These are phyloP conservation scores for Aquatica leii DNA, from an alignment of 2,888 invertebrate species.

Conservation along the genomic window DNA sequence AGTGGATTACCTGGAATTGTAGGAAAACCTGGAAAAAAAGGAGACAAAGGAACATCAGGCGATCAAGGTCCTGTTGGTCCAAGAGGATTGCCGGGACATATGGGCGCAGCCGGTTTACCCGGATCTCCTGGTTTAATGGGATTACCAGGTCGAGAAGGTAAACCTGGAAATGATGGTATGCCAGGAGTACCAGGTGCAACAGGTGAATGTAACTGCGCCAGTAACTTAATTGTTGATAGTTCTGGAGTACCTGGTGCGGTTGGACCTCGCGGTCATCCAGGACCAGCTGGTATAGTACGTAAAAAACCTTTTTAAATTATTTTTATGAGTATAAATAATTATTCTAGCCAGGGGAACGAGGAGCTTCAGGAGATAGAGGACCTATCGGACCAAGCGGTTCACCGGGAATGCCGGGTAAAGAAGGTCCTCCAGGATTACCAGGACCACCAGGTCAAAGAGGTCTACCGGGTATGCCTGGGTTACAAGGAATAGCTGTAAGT, in stretches of 20 bases:
- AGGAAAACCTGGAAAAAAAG: constrained; percentile 59
- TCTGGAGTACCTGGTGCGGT: constrained; percentile 57
- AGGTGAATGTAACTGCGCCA: constrained; percentile 53
- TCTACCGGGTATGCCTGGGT: constrained; percentile 68
- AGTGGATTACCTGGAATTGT: constrained; percentile 57
- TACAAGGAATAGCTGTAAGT: constrained; percentile 66
- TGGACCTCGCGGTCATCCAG: constrained; percentile 66
- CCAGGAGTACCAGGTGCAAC: constrained; percentile 62
- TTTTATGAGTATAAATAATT: no score
- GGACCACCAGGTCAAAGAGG: constrained; percentile 69
- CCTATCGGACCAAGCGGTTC: constrained; percentile 65
- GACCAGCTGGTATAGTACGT: constrained; percentile 63
- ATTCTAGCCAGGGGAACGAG: constrained; percentile 65
- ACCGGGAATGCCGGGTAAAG: constrained; percentile 68
- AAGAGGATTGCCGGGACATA: constrained; percentile 60
- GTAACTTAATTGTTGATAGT: constrained; percentile 46
- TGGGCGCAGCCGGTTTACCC: constrained; percentile 60
- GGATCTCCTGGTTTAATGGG: constrained; percentile 59
- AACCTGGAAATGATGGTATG: constrained; percentile 53
- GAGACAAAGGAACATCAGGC: constrained; percentile 60
- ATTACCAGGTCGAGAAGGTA: constrained; percentile 49
- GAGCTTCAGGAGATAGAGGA: constrained; percentile 66
- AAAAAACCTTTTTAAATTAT: not conserved
- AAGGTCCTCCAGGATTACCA: constrained; percentile 65
- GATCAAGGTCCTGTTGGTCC: constrained; percentile 61